Evolutionary conservation across 2,888 invertebrate genomes (phyloP).

Genomic region (Diplolepis rosae): DNA sequence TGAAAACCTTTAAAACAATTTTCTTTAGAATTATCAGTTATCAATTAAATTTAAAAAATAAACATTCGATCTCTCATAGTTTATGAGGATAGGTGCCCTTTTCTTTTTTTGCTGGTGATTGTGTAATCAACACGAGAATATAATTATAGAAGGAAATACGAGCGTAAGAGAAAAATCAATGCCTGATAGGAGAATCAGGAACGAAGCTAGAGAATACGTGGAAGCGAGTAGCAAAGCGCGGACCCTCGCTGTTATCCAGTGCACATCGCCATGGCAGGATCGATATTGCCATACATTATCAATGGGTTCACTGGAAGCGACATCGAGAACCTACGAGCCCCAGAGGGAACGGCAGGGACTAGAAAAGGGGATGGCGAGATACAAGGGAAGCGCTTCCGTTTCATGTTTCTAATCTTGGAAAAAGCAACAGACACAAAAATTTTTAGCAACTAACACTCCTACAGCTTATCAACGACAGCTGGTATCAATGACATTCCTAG

Average conservation of each 20-base stretch:
- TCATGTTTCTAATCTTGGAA: not conserved
- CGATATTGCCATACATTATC: slow-evolving; percentile 48
- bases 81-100: not conserved
- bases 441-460: slow-evolving; percentile 1
- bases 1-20: too few species aligned
- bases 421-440: not conserved
- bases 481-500: slow-evolving; percentile 4
- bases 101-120: slow-evolving; percentile 1
- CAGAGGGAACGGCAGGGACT: slow-evolving; percentile 16
- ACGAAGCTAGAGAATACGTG: slow-evolving; percentile 23
- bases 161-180: slow-evolving; percentile 6
- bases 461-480: slow-evolving; percentile 13
- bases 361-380: slow-evolving; percentile 37
- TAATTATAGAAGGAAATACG: slow-evolving; percentile 11
- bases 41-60: not conserved
- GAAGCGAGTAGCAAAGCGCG: slow-evolving; percentile 31
- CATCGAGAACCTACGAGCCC: slow-evolving; percentile 32
- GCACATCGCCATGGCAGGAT: slow-evolving; percentile 40
- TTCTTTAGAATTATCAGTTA: too few species aligned
- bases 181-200: slow-evolving; percentile 11
- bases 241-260: slow-evolving; percentile 37
- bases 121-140: slow-evolving; percentile 2
- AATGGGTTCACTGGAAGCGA: slow-evolving; percentile 39
- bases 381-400: not conserved
- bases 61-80: not conserved